Percentiles rank a stretch among this genome's conserved stretches.
phyloP scores from a whole-genome alignment of 2,888 invertebrate species.

The Nesidiocoris tenuis region DNA sequence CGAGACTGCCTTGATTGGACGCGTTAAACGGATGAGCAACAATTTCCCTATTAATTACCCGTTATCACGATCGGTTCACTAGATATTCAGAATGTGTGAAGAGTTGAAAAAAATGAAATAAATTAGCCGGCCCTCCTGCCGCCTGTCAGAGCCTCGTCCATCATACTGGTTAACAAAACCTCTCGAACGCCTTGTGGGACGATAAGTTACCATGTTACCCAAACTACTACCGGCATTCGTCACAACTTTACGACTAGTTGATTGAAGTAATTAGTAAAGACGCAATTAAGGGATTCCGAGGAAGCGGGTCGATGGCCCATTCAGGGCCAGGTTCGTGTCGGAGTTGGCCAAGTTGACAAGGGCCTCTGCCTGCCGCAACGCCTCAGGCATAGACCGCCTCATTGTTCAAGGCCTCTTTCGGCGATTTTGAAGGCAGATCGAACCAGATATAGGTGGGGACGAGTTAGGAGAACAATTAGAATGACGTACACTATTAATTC shows the following conservation, averaged over 20 bases:
- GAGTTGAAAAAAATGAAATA: neutral
- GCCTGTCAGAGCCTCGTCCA: neutral
- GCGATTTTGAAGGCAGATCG: no score
- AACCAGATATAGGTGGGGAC: no score
- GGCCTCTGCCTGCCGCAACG: neutral
- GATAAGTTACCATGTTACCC: neutral
- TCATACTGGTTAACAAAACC: neutral
- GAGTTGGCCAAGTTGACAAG: neutral
- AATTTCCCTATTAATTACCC: neutral
- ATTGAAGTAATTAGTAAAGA: neutral
- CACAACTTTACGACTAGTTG: neutral
- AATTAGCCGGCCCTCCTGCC: neutral
- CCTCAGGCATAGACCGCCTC: no score
- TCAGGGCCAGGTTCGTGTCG: neutral
- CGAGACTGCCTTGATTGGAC: neutral
- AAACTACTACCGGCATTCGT: neutral
- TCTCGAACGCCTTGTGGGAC: neutral
- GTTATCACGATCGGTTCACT: neutral
- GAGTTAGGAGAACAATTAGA: no score
- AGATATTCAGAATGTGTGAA: neutral
- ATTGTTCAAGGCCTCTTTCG: no score
- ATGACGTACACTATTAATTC: no score
- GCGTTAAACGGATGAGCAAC: neutral
- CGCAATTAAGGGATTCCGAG: neutral
- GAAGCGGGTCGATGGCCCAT: neutral